Evolutionary conservation across 2,888 invertebrate genomes (phyloP), one percentile per base, ranked within the genome.

Genomic region (Cryptocephalus moraei): DNA sequence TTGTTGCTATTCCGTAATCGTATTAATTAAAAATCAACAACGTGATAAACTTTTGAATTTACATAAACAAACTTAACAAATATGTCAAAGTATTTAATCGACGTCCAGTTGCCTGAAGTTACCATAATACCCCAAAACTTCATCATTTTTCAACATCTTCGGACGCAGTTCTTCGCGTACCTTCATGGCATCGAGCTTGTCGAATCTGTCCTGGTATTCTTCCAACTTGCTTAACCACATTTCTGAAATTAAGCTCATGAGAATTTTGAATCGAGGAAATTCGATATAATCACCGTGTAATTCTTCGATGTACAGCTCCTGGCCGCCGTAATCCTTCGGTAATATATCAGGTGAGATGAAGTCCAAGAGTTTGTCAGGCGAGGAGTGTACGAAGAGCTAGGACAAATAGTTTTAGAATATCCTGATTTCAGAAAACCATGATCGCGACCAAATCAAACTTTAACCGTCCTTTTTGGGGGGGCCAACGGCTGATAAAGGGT

Each of bases 291-390:
- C 54, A 77, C 77, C 75, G 41, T 76, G 76, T 1, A 81, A 77
- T 55, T 79, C 78, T 42, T 76, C 75, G 62, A 79, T 74, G 11
- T 80, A 51, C 14, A 41, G 56, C 42, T 56, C 58, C 9, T 53
- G 44, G 1, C 60, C 60, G 13, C 57, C 59, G 39, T 57, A 59
- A 31, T 60, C 57, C 40, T 49, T 52, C 2, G 60, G 57, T 13
- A 59, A 39, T 11, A 53, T 38, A 8, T 52, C 50, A 33, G 44
- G 49, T 22, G 57, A 44, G 41, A 57, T 43, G 12, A 47, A 40
- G 13, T 56, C 45, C 11, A 41, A 40, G 11, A 60, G 39, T 11
- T 46, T 45, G 11, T 51, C 47, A 4, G 32, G 8, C 10, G 44
- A 40, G 22, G 43, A 49, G 38, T 58, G 58, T 6, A 56, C 43